Conservation (phyloP, 2,113 vertebrate species). For the Alaudala cheleensis region DNA sequence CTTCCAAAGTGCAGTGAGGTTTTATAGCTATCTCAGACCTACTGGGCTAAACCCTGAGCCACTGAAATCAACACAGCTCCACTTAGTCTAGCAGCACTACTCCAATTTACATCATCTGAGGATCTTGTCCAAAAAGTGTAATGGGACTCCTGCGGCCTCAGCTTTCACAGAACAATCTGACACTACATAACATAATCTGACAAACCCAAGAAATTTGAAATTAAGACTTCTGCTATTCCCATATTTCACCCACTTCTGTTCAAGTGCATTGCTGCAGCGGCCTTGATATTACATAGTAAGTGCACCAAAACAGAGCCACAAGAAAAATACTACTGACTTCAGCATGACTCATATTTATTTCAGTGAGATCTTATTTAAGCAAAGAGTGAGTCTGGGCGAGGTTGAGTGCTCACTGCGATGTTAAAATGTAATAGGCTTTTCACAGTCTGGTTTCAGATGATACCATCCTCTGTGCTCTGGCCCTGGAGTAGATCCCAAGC, state of each 20-base stretch:
- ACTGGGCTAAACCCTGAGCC: slow-evolving; percentile 1
- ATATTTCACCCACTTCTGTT: slow-evolving; percentile 36
- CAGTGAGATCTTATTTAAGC: background rate
- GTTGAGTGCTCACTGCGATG: background rate
- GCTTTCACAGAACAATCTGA: slow-evolving; percentile 39
- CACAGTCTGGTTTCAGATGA: background rate
- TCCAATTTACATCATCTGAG: background rate
- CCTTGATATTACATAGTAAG: background rate
- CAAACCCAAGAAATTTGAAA: slow-evolving; percentile 27
- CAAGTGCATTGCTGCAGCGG: background rate
- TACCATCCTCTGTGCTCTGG: background rate
- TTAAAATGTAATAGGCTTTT: background rate
- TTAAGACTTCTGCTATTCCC: slow-evolving; percentile 20
- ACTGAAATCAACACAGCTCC: background rate
- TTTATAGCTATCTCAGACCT: slow-evolving; percentile 42
- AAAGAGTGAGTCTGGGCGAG: background rate
- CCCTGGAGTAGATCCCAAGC: background rate
- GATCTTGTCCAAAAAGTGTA: background rate
- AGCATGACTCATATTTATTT: background rate
- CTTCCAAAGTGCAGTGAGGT: slow-evolving; percentile 8
- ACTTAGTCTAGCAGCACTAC: background rate
- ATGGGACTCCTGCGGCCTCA: slow-evolving; percentile 41
- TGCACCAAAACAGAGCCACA: background rate
- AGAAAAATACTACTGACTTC: background rate
- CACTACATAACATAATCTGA: slow-evolving; percentile 37